These are phyloP conservation scores for Macrotis lagotis DNA, from an alignment of 2,113 vertebrate genomes.

Conservation along the genomic window DNA sequence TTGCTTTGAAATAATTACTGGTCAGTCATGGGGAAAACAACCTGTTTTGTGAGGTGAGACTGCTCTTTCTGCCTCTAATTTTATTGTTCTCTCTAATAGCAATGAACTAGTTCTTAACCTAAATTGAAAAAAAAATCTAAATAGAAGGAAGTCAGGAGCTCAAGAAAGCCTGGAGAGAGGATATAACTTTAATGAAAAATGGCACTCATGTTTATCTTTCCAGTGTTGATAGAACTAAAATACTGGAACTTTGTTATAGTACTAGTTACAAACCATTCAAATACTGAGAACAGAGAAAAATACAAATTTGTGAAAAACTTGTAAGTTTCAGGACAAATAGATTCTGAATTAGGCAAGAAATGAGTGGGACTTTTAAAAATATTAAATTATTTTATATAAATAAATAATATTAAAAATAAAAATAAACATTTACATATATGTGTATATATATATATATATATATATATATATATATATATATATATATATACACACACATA, in stretches of 20 bases:
- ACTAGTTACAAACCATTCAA: background rate
- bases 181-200: background rate
- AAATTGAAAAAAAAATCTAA: background rate
- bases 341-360: background rate
- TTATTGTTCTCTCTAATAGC: constrained; percentile 12
- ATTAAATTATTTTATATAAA: too few species aligned
- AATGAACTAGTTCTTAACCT: background rate
- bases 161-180: background rate
- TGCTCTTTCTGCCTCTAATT: background rate
- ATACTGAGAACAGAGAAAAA: constrained; percentile 6
- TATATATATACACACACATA: too few species aligned
- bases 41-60: constrained; percentile 45
- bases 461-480: too few species aligned
- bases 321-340: constrained; percentile 33
- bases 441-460: too few species aligned
- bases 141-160: background rate
- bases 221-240: background rate
- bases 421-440: too few species aligned
- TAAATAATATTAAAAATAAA: too few species aligned
- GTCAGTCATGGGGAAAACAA: constrained; percentile 21
- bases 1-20: background rate
- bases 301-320: constrained; percentile 19
- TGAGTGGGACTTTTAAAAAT: background rate
- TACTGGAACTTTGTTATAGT: background rate
- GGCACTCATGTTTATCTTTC: background rate